Base-by-base conservation (phyloP, 1,140 invertebrate species). In the Zaprionus camerounensis region DNA sequence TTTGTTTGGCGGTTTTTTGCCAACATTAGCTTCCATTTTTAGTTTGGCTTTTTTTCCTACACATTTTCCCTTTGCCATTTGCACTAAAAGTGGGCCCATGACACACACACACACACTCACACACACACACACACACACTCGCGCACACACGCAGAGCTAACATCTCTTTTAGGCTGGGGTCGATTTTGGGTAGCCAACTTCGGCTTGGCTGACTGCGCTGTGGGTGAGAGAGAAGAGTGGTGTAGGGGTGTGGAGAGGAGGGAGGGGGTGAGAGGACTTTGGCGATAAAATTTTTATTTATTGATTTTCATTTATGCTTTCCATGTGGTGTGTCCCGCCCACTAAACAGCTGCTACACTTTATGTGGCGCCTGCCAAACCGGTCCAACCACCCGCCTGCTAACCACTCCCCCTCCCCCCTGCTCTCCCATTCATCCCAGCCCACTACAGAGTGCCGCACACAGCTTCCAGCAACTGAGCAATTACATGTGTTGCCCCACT, bases 231-330 rank as follows among this genome's bases (percentile, higher is more conserved):
- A 2, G 38, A 6, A 9, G 6, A 15, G 38, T 0, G 6, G 0
- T 41, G 13, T 0, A 9, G 44, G 17, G n/a, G 0, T 1, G 17
- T 20, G 20, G 17, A 11, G 3, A 22, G 46, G 20, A n/a, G 20
- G 20, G 7, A 17, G 46, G n/a, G n/a, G n/a, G 20, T 20, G 20
- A 51, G 65, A 46, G 63, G 62, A 59, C 64, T 72, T 71, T 64
- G 53, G 80, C 80, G 70, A 87, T 86, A 86, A 80, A 82, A 82
- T 87, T 82, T 77, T 77, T 86, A 87, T 86, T 86, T 86, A 86
- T 86, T 86, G 83, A 86, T 86, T 86, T 86, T 86, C 83, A 86
- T 86, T 86, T 86, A 86, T 86, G 80, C 36, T 80, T 76, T 66
- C 67, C 83, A 65, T 70, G 63, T 66, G 71, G 64, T 64, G 78